A percentile compares a stretch with the other conserved stretches of the same genome.
These are phyloP conservation scores for Nemurella pictetii DNA, from an alignment of 2,888 invertebrate genomes.

Conservation along the genomic window DNA sequence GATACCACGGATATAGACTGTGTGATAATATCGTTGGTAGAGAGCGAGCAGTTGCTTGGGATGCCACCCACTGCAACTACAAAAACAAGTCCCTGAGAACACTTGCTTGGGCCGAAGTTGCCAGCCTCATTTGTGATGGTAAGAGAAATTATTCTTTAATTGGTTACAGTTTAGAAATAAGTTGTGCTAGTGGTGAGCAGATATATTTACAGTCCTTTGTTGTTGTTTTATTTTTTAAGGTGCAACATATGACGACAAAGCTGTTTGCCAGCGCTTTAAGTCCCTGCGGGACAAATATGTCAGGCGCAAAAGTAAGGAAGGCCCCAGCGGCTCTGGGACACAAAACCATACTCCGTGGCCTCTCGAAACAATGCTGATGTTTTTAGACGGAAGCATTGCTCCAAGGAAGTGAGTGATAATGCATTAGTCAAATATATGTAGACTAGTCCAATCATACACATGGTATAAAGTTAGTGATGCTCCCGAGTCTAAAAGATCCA, in stretches of 20 bases:
- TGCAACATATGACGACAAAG: background rate
- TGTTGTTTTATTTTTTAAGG: background rate
- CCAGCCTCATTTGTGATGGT: background rate
- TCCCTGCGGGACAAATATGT: background rate
- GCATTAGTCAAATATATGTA: no score
- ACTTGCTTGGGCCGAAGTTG: background rate
- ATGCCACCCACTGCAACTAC: background rate
- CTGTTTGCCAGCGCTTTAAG: background rate
- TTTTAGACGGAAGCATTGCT: background rate
- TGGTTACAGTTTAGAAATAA: no score
- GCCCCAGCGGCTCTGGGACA: background rate
- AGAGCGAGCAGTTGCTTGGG: background rate
- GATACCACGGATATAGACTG: background rate
- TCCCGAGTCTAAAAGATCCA: no score
- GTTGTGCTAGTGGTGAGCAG: no score
- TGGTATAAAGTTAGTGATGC: no score
- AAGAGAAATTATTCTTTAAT: background rate
- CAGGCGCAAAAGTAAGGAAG: background rate
- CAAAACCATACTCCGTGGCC: background rate
- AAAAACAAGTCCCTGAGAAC: background rate
- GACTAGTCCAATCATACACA: no score
- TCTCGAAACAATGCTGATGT: background rate
- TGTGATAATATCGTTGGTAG: background rate
- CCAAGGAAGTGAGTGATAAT: background rate
- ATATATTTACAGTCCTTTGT: background rate